phyloP scores from a whole-genome alignment of 2,888 invertebrate genomes.

The Leptopterna dolabrata region DNA sequence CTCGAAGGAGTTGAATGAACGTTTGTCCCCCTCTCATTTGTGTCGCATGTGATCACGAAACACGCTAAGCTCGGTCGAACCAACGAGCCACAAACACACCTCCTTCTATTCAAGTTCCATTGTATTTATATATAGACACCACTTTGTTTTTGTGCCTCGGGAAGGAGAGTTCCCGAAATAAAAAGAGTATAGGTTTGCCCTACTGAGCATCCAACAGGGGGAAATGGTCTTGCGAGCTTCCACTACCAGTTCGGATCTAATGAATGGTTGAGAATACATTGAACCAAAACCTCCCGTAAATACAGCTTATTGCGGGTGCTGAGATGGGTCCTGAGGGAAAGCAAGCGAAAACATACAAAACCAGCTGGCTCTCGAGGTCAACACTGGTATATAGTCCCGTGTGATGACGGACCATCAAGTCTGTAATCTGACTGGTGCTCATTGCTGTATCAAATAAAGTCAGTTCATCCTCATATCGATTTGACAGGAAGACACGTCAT shows the following conservation, averaged over 20 bases:
- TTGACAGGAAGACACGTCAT: too few species aligned
- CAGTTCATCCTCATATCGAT: too few species aligned
- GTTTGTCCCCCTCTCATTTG: neutral
- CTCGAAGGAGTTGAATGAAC: constrained; percentile 33
- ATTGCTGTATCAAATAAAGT: too few species aligned
- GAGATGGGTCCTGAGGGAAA: neutral
- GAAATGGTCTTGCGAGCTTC: constrained; percentile 1
- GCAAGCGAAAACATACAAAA: neutral
- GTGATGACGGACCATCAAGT: too few species aligned
- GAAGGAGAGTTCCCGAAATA: neutral
- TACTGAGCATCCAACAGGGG: neutral
- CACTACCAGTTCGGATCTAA: neutral
- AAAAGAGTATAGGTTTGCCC: neutral
- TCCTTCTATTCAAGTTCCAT: constrained; percentile 4
- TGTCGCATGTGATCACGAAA: constrained; percentile 48
- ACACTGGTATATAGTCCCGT: too few species aligned
- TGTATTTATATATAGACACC: constrained; percentile 22
- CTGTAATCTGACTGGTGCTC: too few species aligned
- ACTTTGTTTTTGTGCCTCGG: neutral
- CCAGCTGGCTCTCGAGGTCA: neutral
- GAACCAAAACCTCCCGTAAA: constrained; percentile 9
- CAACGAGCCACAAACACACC: constrained; percentile 7
- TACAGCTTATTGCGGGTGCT: neutral
- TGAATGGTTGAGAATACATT: neutral
- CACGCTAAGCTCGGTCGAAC: constrained; percentile 31